Conservation (phyloP, 2,113 vertebrate species). For the Ammodytes marinus region DNA sequence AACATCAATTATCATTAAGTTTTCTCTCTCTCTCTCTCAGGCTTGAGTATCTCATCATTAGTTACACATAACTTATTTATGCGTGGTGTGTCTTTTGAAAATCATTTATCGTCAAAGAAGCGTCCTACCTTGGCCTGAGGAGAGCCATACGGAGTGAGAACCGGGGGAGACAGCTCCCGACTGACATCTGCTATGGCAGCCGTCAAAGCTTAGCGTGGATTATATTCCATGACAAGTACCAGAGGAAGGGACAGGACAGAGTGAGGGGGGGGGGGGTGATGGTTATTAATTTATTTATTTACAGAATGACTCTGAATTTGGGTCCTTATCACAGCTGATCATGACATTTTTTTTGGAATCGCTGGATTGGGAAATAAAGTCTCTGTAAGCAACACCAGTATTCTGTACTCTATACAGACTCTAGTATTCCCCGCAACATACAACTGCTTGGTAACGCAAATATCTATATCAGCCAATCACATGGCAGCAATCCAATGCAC, state of each 20-base stretch:
- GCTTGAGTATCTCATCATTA: background rate
- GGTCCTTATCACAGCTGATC: constrained; percentile 6
- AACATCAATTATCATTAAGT: background rate
- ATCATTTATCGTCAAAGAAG: background rate
- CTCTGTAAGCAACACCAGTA: background rate
- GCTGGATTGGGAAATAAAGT: background rate
- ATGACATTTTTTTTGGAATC: background rate
- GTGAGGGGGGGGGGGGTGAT: background rate
- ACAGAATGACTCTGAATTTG: constrained; percentile 17
- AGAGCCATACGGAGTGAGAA: background rate
- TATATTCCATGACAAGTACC: constrained; percentile 3
- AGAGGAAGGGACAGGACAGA: constrained; percentile 3
- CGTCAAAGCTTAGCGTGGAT: constrained; percentile 44
- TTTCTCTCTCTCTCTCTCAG: background rate
- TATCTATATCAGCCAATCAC: too few species aligned
- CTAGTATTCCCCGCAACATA: too few species aligned
- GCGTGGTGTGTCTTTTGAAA: background rate
- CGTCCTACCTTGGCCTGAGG: constrained; percentile 26
- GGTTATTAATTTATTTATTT: constrained; percentile 18
- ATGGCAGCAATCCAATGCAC: too few species aligned
- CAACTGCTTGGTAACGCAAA: too few species aligned
- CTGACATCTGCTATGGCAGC: constrained; percentile 21
- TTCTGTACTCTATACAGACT: too few species aligned
- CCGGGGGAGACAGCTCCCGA: background rate
- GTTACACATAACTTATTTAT: background rate